phyloP scores from a whole-genome alignment of 2,888 invertebrate species.

The Nesidiocoris tenuis region DNA sequence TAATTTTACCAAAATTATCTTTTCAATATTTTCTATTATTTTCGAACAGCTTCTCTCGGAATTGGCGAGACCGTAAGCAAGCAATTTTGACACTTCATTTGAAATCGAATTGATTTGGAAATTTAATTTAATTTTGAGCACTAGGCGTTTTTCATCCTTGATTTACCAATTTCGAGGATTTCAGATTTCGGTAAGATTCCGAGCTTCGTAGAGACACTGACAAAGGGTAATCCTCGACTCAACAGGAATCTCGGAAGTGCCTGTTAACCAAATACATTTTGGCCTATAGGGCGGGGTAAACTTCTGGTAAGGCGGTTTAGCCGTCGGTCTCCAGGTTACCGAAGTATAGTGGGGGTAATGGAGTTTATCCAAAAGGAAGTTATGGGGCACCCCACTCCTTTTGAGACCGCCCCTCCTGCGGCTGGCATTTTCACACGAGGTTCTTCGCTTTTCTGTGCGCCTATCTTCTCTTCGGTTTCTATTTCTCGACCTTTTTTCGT shows the following conservation, averaged over 20 bases:
- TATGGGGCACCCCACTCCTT: not conserved
- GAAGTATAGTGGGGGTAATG: conserved; percentile 24
- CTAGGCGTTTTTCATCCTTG: too few relatives aligned
- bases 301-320: not conserved
- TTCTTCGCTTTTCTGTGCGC: conserved; percentile 9
- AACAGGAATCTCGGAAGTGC: conserved; percentile 4
- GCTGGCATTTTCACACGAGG: conserved; percentile 3
- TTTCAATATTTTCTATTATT: not conserved
- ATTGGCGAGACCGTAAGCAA: not conserved
- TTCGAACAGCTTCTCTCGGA: not conserved
- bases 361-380: conserved; percentile 17
- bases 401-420: conserved; percentile 9
- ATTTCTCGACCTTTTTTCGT: not conserved
- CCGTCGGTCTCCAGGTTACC: not conserved
- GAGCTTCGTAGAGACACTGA: too few relatives aligned
- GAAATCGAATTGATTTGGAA: too few relatives aligned
- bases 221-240: too few relatives aligned
- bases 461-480: conserved; percentile 5
- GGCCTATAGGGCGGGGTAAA: conserved; percentile 2
- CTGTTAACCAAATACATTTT: conserved; percentile 30
- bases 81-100: too few relatives aligned
- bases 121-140: too few relatives aligned
- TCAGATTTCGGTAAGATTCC: not conserved
- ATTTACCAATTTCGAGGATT: not conserved
- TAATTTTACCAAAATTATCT: not conserved